These are phyloP conservation scores for Rhinolophus sinicus DNA, from an alignment of 2,113 vertebrate genomes.

Conservation along the genomic window DNA sequence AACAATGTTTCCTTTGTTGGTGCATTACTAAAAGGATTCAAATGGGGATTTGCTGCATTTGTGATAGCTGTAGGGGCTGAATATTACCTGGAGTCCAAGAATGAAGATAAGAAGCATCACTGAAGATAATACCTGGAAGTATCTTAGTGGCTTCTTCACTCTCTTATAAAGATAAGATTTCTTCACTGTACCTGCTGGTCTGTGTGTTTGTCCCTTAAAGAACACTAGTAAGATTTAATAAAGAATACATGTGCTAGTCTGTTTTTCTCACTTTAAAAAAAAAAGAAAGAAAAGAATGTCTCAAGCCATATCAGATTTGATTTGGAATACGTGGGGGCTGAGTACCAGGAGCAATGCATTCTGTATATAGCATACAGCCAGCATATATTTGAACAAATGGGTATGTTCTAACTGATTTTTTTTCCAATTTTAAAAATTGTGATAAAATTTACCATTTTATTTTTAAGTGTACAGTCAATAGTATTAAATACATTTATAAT, in stretches of 20 bases:
- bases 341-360: neutral
- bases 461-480: neutral
- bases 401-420: neutral
- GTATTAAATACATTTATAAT: neutral
- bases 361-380: neutral
- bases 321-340: neutral
- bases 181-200: constrained; percentile 40
- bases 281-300: neutral
- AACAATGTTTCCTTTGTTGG: constrained; percentile 86
- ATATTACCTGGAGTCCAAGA: constrained; percentile 91
- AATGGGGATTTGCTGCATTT: constrained; percentile 95
- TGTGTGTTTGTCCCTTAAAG: constrained; percentile 43
- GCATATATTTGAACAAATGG: neutral
- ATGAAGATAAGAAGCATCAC: constrained; percentile 89
- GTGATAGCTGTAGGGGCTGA: constrained; percentile 92
- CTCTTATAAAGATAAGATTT: constrained; percentile 52
- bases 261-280: constrained; percentile 43
- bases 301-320: neutral
- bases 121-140: constrained; percentile 75
- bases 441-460: neutral
- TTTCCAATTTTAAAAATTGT: neutral
- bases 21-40: constrained; percentile 91
- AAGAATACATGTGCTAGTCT: neutral
- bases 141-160: constrained; percentile 25
- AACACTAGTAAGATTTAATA: constrained; percentile 76